These are phyloP conservation scores for Perognathus longimembris DNA, from an alignment of 2,113 vertebrate species.

Conservation along the genomic window DNA sequence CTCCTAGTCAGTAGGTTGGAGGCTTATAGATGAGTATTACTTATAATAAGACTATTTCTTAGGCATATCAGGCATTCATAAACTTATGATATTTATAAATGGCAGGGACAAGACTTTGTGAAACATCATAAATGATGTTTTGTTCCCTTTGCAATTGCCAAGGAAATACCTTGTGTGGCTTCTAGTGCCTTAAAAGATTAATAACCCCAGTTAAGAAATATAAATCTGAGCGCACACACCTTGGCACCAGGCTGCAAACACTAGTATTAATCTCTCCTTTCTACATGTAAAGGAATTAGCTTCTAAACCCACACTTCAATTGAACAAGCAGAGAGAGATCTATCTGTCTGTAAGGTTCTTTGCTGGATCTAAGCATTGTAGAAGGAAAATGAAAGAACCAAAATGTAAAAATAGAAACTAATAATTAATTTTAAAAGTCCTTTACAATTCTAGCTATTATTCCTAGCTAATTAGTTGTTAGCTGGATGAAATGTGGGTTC, in stretches of 20 bases:
- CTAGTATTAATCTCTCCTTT: conserved; percentile 15
- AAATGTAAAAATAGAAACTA: neutral
- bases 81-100: conserved; percentile 44
- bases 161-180: conserved; percentile 29
- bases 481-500: neutral
- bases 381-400: conserved; percentile 21
- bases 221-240: neutral
- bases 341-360: neutral
- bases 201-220: conserved; percentile 14
- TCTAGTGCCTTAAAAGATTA: neutral
- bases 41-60: conserved; percentile 9
- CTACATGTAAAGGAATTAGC: neutral
- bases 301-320: neutral
- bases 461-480: neutral
- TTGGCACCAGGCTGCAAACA: neutral
- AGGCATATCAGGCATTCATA: neutral
- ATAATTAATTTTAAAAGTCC: too few species aligned
- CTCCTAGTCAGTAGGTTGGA: neutral
- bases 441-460: neutral
- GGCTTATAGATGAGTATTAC: neutral
- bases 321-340: neutral
- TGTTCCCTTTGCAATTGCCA: neutral
- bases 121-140: neutral
- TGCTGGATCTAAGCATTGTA: neutral
- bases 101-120: neutral